These are phyloP conservation scores for Taphrorychus bicolor DNA, from an alignment of 2,888 invertebrate genomes.

Conservation along the genomic window DNA sequence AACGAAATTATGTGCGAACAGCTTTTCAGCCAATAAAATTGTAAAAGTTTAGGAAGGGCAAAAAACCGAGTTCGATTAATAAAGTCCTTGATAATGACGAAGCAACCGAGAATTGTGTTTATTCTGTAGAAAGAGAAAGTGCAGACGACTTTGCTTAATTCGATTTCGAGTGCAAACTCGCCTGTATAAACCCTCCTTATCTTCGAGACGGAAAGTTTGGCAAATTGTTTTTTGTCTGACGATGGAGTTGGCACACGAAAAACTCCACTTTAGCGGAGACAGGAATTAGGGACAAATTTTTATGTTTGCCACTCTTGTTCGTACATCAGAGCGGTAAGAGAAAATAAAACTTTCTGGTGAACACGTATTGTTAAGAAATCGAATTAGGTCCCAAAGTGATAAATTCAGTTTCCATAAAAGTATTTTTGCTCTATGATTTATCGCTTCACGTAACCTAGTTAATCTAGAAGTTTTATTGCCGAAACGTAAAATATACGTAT, in stretches of 20 bases:
- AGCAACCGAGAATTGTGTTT: background rate
- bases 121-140: background rate
- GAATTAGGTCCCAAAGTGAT: too few species aligned
- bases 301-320: too few species aligned
- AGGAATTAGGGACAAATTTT: too few species aligned
- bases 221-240: conserved; percentile 4
- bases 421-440: background rate
- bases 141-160: background rate
- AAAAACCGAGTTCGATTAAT: too few species aligned
- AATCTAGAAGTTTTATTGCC: background rate
- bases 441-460: background rate
- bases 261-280: background rate
- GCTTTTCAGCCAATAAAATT: too few species aligned
- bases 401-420: background rate
- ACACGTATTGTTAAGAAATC: too few species aligned
- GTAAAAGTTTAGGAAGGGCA: too few species aligned
- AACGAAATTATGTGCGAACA: too few species aligned
- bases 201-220: background rate
- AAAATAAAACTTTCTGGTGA: too few species aligned
- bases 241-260: too few species aligned
- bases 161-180: background rate
- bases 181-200: background rate
- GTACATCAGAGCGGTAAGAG: too few species aligned
- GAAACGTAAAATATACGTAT: background rate
- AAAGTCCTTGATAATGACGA: too few species aligned